These are phyloP conservation scores for Poeciliopsis presidionis DNA, from an alignment of 2,797 vertebrate species.

Conservation along the genomic window DNA sequence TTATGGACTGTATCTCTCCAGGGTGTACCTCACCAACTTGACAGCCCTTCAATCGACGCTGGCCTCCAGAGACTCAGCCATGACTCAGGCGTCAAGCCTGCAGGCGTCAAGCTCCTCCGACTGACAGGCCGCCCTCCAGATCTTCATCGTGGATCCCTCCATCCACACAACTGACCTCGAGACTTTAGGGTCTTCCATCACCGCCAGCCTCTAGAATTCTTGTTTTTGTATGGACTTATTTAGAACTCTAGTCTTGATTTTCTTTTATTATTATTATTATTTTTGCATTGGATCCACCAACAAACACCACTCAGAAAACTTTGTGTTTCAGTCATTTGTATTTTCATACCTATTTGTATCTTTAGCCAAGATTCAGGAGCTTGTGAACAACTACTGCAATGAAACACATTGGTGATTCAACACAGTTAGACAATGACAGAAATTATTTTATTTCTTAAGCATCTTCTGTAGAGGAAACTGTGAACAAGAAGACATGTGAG, in stretches of 20 bases:
- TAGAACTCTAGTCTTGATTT: no score
- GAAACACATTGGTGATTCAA: background rate
- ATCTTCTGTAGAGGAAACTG: conserved; percentile 10
- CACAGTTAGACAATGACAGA: background rate
- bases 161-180: no score
- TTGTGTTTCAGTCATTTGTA: background rate
- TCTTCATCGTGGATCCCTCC: no score
- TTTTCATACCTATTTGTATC: background rate
- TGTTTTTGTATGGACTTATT: no score
- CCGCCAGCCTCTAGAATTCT: no score
- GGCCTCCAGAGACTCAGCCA: no score
- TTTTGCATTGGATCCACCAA: background rate
- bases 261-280: no score
- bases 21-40: background rate
- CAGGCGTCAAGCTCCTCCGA: no score
- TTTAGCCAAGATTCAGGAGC: background rate
- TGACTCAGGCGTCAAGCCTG: no score
- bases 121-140: no score
- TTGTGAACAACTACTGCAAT: background rate
- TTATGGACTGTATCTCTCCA: background rate
- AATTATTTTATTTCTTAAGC: conserved; percentile 30
- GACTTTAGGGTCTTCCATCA: no score
- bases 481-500: conserved; percentile 34
- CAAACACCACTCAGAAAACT: background rate
- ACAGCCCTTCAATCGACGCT: no score